phyloP scores from a whole-genome alignment of 2,113 vertebrate species.

The Atractosteus spatula region DNA sequence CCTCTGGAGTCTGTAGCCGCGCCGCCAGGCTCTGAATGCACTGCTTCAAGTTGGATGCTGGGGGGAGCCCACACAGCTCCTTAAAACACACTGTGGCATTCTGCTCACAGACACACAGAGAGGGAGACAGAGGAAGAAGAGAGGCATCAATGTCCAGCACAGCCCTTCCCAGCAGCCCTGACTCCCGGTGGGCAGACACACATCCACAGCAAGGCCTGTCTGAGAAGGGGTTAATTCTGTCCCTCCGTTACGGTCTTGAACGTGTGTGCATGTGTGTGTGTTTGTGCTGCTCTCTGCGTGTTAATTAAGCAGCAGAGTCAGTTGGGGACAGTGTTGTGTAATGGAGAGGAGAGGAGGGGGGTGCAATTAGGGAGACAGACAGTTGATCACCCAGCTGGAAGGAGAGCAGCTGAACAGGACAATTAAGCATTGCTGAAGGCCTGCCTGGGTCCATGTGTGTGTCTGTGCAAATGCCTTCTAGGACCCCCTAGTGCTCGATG shows the following conservation, averaged over 20 bases:
- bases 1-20: conserved; percentile 76
- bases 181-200: too few relatives aligned
- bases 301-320: neutral
- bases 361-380: conserved; percentile 28
- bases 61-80: conserved; percentile 94
- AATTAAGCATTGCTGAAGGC: neutral
- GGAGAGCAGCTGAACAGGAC: neutral
- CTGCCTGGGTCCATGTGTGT: conserved; percentile 1
- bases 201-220: too few relatives aligned
- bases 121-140: neutral
- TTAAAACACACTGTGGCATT: conserved; percentile 84
- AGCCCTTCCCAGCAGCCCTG: too few relatives aligned
- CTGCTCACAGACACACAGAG: conserved; percentile 51
- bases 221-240: too few relatives aligned
- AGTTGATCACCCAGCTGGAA: neutral
- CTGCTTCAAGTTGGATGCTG: conserved; percentile 90
- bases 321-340: conserved; percentile 7
- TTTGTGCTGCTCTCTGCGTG: neutral
- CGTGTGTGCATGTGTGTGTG: neutral
- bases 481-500: too few relatives aligned
- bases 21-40: conserved; percentile 90
- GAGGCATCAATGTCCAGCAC: too few relatives aligned
- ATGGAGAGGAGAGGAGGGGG: conserved; percentile 6
- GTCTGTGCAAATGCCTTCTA: neutral
- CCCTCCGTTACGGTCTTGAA: too few relatives aligned